Evolutionary conservation across 2,113 vertebrate species (phyloP).

Genomic region (Cepphus grylle): DNA sequence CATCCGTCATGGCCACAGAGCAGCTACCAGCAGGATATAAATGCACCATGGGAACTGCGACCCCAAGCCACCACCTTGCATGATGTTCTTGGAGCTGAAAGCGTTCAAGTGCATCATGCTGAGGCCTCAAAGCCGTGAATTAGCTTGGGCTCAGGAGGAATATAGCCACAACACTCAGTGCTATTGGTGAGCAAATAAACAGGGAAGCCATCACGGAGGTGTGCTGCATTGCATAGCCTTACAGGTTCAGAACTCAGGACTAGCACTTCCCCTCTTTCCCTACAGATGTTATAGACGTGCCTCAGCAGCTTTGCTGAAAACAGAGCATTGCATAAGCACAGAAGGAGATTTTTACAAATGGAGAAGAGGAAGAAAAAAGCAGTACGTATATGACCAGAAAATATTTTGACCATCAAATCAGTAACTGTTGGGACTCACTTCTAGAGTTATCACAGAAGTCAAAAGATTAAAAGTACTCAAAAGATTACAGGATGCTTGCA

Average conservation of each 20-base stretch:
- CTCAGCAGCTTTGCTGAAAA: not conserved
- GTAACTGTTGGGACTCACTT: not conserved
- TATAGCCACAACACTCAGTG: not conserved
- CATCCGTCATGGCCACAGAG: rapidly evolving
- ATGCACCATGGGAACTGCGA: not conserved
- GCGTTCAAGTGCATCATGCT: not conserved
- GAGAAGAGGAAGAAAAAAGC: not conserved
- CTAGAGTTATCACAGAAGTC: not conserved
- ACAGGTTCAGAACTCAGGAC: not conserved
- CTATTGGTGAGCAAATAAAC: not conserved
- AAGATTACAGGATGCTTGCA: not conserved
- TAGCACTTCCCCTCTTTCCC: not conserved
- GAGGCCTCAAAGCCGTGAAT: not conserved
- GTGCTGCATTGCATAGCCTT: not conserved
- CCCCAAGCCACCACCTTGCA: not conserved
- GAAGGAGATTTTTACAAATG: not conserved
- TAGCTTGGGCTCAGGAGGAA: not conserved
- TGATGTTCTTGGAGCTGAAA: not conserved
- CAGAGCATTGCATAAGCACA: not conserved
- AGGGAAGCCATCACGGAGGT: not conserved
- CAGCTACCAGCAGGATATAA: not conserved
- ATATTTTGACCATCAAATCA: not conserved
- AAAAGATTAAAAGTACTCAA: not conserved
- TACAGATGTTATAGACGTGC: not conserved
- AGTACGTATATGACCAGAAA: not conserved